Conservation (phyloP, 2,888 invertebrate genomes). For the Amaurobius ferox region DNA sequence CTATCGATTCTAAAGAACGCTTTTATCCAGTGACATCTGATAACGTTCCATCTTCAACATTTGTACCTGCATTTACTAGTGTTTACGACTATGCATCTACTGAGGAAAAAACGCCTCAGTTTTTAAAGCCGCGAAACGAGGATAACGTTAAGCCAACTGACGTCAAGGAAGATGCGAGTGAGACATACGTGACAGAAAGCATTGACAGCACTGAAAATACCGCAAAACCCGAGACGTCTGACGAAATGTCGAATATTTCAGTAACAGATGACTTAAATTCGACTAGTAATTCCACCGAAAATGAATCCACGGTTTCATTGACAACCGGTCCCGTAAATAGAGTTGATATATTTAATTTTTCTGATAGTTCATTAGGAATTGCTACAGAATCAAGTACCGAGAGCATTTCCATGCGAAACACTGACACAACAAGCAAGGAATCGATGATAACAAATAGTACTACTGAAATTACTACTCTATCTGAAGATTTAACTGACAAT, state of each 20-base stretch:
- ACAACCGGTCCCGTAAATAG: not conserved
- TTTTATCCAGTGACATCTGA: no score
- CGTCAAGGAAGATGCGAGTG: not conserved
- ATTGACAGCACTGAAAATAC: not conserved
- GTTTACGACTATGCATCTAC: not conserved
- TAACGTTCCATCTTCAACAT: no score
- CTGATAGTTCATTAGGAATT: not conserved
- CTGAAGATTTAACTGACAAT: not conserved
- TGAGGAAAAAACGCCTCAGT: not conserved
- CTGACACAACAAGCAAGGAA: not conserved
- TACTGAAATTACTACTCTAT: not conserved
- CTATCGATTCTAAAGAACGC: not conserved
- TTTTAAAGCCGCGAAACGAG: conserved; percentile 8
- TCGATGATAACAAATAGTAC: not conserved
- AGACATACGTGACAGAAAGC: not conserved
- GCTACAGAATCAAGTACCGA: not conserved
- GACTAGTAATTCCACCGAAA: not conserved
- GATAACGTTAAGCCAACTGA: not conserved
- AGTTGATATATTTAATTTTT: not conserved
- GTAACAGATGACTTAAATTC: not conserved
- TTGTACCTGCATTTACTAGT: not conserved
- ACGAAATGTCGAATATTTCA: not conserved
- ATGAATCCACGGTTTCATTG: not conserved
- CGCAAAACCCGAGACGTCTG: not conserved
- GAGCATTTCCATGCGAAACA: not conserved